Evolutionary conservation across 2,113 vertebrate species (phyloP), one percentile per base, ranked within the genome.

Genomic region (Nipponia nippon): DNA sequence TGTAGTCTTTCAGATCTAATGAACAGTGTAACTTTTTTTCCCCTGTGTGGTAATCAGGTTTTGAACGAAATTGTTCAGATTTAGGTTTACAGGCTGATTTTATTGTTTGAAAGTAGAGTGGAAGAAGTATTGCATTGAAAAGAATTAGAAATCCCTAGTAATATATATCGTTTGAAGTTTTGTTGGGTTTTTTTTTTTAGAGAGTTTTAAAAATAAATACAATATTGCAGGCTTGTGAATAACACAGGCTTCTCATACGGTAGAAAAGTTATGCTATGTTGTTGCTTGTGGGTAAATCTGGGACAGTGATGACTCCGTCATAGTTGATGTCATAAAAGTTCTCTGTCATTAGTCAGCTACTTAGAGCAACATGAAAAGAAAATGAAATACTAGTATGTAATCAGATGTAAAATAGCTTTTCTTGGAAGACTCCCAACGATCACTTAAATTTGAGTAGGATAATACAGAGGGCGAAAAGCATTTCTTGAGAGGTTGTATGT

Each of bases 31-130:
- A 26, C 6, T 4, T 83, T 70, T 55, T 7, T 56, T 3, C 5
- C 10, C 5, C 2, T 18, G 2, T 0, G 0, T 38, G 15, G 40
- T 79, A 29, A 34, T 70, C 22, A 36, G 8, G 3, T 63, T 82
- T 89, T 67, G 32, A 82, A 82, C 9, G 11, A 69, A 47, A 36
- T 84, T 1, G 16, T 77, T 75, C 34, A 29, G 36, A 27, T 85
- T 46, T 26, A 5, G 11, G 10, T 82, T 88, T 86, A 49, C 17
- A 25, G 38, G 13, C 36, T 61, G 12, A 52, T 80, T 47, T 61
- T 69, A 34, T 36, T 71, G 8, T 49, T 65, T 59, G 23, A 53
- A 69, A 73, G 12, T n/a, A 52, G 22, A 73, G 23, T 34, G 10
- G 55, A 77, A 77, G 20, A 55, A 61, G 18, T 42, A 7, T 20